Evolutionary conservation across 2,888 invertebrate species (phyloP).

Genomic region (Rhamnusium bicolor): DNA sequence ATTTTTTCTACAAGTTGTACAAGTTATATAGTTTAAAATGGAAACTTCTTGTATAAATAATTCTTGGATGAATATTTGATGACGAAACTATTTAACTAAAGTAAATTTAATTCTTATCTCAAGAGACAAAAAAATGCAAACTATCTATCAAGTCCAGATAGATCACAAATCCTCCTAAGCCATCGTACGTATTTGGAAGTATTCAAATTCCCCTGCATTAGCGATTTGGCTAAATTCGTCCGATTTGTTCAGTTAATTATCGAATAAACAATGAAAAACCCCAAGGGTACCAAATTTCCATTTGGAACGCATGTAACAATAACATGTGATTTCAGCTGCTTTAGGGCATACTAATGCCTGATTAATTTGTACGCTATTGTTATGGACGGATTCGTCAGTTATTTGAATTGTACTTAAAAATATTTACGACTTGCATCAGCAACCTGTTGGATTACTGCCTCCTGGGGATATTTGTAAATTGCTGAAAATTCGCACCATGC

Average conservation of each 20-base stretch:
- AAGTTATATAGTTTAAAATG: no score
- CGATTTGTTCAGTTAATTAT: slow-evolving; percentile 57
- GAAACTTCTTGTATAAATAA: no score
- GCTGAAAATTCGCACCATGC: not conserved
- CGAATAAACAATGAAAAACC: slow-evolving; percentile 59
- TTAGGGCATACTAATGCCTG: slow-evolving; percentile 56
- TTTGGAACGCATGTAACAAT: slow-evolving; percentile 60
- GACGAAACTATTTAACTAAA: no score
- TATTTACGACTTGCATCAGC: not conserved
- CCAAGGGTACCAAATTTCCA: slow-evolving; percentile 57
- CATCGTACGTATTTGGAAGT: not conserved
- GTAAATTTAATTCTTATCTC: not conserved
- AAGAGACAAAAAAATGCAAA: not conserved
- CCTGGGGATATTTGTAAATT: not conserved
- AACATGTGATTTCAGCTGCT: slow-evolving; percentile 62
- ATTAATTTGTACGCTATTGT: slow-evolving; percentile 58
- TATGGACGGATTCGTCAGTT: slow-evolving; percentile 16
- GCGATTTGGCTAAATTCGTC: slow-evolving; percentile 52
- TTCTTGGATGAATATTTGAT: no score
- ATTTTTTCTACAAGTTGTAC: no score
- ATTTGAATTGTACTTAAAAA: slow-evolving; percentile 17
- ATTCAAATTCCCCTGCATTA: slow-evolving; percentile 25
- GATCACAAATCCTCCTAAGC: not conserved
- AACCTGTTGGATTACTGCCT: slow-evolving; percentile 8
- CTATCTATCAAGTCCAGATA: not conserved